phyloP scores from a whole-genome alignment of 1,140 invertebrate genomes.

The Conopomorpha cramerella region DNA sequence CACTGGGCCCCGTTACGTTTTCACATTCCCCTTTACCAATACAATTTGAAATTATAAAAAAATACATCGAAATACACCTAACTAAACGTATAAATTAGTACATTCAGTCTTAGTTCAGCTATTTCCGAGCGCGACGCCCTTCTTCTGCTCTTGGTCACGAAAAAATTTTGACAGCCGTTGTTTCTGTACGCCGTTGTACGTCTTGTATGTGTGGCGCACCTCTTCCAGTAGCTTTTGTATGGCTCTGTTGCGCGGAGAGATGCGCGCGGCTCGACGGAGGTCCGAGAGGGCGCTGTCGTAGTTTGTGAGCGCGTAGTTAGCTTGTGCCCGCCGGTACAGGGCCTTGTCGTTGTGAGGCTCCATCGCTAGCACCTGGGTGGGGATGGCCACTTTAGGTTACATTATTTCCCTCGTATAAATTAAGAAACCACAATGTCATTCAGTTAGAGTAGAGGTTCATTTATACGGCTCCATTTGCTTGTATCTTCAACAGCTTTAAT shows the following conservation, averaged over 20 bases:
- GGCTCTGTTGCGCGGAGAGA: constrained; percentile 73
- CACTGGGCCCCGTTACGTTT: no score
- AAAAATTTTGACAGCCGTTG: constrained; percentile 46
- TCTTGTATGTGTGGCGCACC: constrained; percentile 58
- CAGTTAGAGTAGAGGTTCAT: no score
- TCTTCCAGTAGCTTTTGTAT: constrained; percentile 70
- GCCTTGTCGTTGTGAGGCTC: constrained; percentile 77
- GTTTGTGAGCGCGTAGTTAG: constrained; percentile 72
- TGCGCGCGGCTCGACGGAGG: constrained; percentile 64
- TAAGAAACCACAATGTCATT: no score
- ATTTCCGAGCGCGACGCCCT: constrained; percentile 17
- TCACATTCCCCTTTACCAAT: no score
- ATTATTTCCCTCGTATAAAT: no score
- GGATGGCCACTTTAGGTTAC: no score
- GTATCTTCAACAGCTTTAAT: no score
- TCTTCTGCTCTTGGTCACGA: constrained; percentile 36
- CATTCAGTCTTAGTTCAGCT: constrained; percentile 34
- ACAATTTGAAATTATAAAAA: no score
- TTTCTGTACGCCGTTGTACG: constrained; percentile 40
- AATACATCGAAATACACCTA: no score
- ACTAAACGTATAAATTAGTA: constrained; percentile 30
- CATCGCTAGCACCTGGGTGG: constrained; percentile 70
- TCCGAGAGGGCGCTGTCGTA: constrained; percentile 74
- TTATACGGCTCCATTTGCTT: no score
- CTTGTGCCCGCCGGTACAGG: constrained; percentile 77